phyloP scores from a whole-genome alignment of 2,113 vertebrate species.

The Peromyscus californicus region DNA sequence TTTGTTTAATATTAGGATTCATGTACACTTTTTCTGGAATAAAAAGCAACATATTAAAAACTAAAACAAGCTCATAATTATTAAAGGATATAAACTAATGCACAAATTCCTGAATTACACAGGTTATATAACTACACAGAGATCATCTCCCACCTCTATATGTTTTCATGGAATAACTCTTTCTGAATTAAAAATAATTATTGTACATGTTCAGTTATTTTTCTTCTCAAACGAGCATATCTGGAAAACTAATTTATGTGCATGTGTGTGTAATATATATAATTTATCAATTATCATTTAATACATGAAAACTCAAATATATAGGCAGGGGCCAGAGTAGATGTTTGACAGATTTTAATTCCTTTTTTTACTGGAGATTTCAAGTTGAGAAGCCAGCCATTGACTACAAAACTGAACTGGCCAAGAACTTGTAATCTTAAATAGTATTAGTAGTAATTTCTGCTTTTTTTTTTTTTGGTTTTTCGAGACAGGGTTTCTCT shows the following conservation, averaged over 20 bases:
- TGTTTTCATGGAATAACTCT: background rate
- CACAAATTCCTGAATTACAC: background rate
- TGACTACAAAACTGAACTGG: background rate
- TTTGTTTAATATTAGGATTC: background rate
- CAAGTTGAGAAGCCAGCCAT: background rate
- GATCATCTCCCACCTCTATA: background rate
- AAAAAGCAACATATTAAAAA: conserved; percentile 11
- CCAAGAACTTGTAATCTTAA: background rate
- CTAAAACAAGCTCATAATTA: background rate
- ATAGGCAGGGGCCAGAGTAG: background rate
- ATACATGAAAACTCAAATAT: background rate
- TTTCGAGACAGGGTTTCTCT: no score
- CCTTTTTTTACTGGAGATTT: background rate
- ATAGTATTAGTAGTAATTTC: background rate
- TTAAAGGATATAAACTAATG: background rate
- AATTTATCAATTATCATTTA: background rate
- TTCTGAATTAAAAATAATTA: background rate
- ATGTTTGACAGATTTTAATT: conserved; percentile 16
- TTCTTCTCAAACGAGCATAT: conserved; percentile 6
- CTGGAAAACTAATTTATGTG: background rate
- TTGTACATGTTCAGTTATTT: background rate
- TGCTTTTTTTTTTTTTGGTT: no score
- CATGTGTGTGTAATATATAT: background rate
- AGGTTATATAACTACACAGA: background rate
- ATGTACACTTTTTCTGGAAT: background rate